Percentiles rank a stretch among this genome's conserved stretches.
Evolutionary conservation across 2,888 invertebrate genomes (phyloP).

Genomic region (Acanthococcus lagerstroemiae): DNA sequence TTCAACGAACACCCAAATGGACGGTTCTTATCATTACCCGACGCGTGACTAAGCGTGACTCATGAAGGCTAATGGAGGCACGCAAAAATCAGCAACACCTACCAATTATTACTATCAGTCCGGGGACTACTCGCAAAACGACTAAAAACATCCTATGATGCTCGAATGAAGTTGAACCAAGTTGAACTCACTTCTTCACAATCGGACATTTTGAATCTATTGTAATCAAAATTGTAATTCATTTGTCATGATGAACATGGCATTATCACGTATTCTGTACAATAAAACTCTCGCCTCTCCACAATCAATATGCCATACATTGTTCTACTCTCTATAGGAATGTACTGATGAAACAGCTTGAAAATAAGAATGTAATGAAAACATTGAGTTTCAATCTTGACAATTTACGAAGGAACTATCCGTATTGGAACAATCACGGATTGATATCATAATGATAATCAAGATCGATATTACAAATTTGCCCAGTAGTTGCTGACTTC

Average conservation of each 20-base stretch:
- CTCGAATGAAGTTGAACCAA: neutral
- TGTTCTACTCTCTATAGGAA: neutral
- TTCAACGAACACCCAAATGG: no score
- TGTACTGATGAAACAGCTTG: neutral
- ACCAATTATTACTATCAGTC: no score
- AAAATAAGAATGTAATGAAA: neutral
- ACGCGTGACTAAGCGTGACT: no score
- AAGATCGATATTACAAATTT: neutral
- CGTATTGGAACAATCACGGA: neutral
- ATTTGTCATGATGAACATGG: slow-evolving; percentile 6
- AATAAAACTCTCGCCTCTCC: neutral
- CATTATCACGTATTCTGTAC: neutral
- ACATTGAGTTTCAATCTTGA: neutral
- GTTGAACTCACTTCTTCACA: slow-evolving; percentile 3
- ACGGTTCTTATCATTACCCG: no score
- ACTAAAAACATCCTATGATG: neutral
- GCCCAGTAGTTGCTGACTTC: no score
- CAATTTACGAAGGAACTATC: neutral
- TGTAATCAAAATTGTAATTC: slow-evolving; percentile 4
- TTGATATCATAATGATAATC: no score
- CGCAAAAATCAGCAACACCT: no score
- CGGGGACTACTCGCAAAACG: neutral
- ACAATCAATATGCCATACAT: neutral
- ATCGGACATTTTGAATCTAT: slow-evolving; percentile 8
- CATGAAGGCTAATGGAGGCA: no score